phyloP scores from a whole-genome alignment of 2,797 vertebrate species.

The Phalanger gymnotis region DNA sequence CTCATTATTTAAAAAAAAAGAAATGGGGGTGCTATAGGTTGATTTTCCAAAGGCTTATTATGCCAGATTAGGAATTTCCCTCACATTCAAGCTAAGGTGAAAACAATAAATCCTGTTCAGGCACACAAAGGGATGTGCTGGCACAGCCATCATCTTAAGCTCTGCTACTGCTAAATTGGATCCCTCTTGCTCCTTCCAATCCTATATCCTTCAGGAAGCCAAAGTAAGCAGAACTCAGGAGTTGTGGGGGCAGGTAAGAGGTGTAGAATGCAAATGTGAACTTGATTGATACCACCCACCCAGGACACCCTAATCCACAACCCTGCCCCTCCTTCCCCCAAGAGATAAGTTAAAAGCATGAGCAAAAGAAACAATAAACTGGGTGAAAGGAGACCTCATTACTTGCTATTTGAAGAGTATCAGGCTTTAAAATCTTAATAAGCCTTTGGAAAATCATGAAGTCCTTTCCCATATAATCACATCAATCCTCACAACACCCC shows the following conservation, averaged over 20 bases:
- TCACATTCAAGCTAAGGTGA: conserved; percentile 23
- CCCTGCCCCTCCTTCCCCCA: no score
- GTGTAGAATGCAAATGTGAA: not conserved
- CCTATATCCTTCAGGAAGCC: not conserved
- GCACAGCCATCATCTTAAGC: not conserved
- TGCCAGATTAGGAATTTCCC: conserved; percentile 34
- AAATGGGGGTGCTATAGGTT: not conserved
- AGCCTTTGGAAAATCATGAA: not conserved
- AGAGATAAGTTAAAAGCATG: not conserved
- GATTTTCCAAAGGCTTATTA: not conserved
- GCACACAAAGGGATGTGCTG: not conserved
- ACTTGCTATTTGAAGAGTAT: not conserved
- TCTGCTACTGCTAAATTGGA: not conserved
- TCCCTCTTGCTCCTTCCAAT: not conserved
- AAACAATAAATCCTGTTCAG: conserved; percentile 24
- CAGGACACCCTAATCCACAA: not conserved
- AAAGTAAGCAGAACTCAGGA: not conserved
- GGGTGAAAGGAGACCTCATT: not conserved
- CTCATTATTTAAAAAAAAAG: not conserved
- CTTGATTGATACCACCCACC: not conserved
- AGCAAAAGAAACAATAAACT: not conserved
- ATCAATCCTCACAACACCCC: not conserved
- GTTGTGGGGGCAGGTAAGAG: not conserved
- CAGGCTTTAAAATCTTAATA: not conserved
- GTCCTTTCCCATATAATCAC: not conserved